phyloP scores from a whole-genome alignment of 2,797 vertebrate genomes.

The Gymnoscopelus microlampas region DNA sequence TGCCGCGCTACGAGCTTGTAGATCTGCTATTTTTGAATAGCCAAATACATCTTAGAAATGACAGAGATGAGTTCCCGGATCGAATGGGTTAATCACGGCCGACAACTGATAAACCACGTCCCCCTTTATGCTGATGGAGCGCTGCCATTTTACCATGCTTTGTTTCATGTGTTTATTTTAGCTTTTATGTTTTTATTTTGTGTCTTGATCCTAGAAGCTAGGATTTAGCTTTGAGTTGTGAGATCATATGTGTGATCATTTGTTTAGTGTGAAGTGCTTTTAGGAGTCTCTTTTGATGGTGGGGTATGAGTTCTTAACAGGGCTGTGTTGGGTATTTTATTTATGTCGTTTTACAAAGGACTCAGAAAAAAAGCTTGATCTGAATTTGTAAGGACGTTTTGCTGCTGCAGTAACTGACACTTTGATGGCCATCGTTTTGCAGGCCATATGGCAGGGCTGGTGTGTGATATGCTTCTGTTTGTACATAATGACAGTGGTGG shows the following conservation, averaged over 20 bases:
- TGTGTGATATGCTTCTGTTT: slow-evolving; percentile 50
- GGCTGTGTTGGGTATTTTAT: slow-evolving; percentile 42
- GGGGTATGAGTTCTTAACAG: slow-evolving; percentile 56
- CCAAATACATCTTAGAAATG: too few relatives aligned
- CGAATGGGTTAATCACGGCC: slow-evolving; percentile 57
- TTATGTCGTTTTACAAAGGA: slow-evolving; percentile 58
- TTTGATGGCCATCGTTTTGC: slow-evolving; percentile 62
- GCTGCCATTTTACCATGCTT: slow-evolving; percentile 29
- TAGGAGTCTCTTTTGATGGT: slow-evolving; percentile 52
- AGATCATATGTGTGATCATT: slow-evolving; percentile 66
- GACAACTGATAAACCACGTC: slow-evolving; percentile 77
- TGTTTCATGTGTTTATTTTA: slow-evolving; percentile 15
- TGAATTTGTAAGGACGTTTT: slow-evolving; percentile 64
- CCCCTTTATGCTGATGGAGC: slow-evolving; percentile 52
- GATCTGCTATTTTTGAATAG: too few relatives aligned
- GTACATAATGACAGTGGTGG: slow-evolving; percentile 19
- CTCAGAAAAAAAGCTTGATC: slow-evolving; percentile 52
- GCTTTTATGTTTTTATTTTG: slow-evolving; percentile 32
- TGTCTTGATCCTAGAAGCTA: slow-evolving; percentile 35
- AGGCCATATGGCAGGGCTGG: slow-evolving; percentile 60
- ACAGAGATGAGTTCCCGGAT: too few relatives aligned
- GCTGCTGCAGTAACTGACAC: slow-evolving; percentile 60
- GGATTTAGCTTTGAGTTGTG: slow-evolving; percentile 35
- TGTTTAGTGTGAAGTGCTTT: slow-evolving; percentile 62
- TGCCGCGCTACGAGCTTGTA: too few relatives aligned